phyloP scores from a whole-genome alignment of 2,888 invertebrate genomes.

The Synergus itoensis region DNA sequence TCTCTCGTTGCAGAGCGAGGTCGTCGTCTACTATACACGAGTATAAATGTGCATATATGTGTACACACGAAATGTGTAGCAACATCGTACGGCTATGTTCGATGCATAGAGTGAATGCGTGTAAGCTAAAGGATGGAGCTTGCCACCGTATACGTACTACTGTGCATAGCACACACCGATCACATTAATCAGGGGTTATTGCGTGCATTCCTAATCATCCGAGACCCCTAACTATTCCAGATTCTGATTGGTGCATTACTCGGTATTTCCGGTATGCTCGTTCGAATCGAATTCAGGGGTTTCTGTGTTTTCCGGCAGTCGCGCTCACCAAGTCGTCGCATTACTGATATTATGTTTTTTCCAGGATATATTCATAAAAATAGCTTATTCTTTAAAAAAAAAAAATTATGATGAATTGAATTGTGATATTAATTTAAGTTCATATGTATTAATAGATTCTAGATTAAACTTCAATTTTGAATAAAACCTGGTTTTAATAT shows the following conservation, averaged over 20 bases:
- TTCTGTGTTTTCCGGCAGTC: slow-evolving; percentile 40
- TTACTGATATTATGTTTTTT: background rate
- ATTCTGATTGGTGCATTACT: slow-evolving; percentile 78
- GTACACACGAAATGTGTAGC: slow-evolving; percentile 51
- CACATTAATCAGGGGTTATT: slow-evolving; percentile 79
- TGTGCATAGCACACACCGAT: slow-evolving; percentile 73
- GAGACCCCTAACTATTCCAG: slow-evolving; percentile 76
- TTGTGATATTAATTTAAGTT: too few relatives aligned
- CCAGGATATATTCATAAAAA: too few relatives aligned
- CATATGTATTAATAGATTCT: too few relatives aligned
- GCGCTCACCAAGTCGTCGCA: background rate
- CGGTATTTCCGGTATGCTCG: slow-evolving; percentile 77
- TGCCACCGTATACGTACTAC: slow-evolving; percentile 59
- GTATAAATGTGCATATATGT: slow-evolving; percentile 14
- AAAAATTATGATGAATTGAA: too few relatives aligned
- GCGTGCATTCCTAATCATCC: slow-evolving; percentile 78
- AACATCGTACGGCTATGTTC: slow-evolving; percentile 52
- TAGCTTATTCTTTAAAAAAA: too few relatives aligned
- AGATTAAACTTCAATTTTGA: too few relatives aligned
- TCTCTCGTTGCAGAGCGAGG: slow-evolving; percentile 41
- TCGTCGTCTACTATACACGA: slow-evolving; percentile 52
- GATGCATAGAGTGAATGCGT: slow-evolving; percentile 55
- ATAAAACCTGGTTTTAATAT: too few relatives aligned
- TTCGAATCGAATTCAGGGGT: slow-evolving; percentile 54
- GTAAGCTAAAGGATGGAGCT: slow-evolving; percentile 70